These are phyloP conservation scores for Lerema accius DNA, from an alignment of 1,140 invertebrate genomes.

Conservation along the genomic window DNA sequence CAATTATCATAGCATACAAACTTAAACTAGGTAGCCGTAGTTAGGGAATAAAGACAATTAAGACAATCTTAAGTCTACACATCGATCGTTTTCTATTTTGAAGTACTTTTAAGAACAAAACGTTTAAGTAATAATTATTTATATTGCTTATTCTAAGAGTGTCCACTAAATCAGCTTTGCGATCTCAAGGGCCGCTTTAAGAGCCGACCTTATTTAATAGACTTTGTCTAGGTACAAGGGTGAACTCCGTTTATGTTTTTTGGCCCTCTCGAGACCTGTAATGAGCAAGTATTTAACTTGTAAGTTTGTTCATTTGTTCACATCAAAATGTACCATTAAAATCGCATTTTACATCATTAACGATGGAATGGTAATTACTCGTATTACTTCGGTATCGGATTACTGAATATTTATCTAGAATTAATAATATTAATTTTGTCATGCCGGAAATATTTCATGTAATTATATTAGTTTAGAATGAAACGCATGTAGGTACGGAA, in stretches of 20 bases:
- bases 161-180: slow-evolving; percentile 63
- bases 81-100: too few species aligned
- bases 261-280: slow-evolving; percentile 16
- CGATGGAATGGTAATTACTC: too few species aligned
- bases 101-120: not conserved
- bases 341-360: not conserved
- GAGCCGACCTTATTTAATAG: slow-evolving; percentile 67
- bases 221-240: slow-evolving; percentile 51
- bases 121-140: slow-evolving; percentile 63
- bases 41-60: too few species aligned
- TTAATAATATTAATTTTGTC: slow-evolving; percentile 12
- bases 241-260: slow-evolving; percentile 36
- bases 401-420: not conserved
- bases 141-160: slow-evolving; percentile 65
- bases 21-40: too few species aligned
- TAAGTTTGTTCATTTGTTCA: slow-evolving; percentile 27
- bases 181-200: slow-evolving; percentile 62
- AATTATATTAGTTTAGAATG: not conserved
- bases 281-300: slow-evolving; percentile 27
- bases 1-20: too few species aligned
- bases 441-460: slow-evolving; percentile 3
- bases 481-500: not conserved
- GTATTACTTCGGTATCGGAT: too few species aligned
- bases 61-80: too few species aligned
- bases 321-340: slow-evolving; percentile 9